A percentile compares a stretch with the other conserved stretches of the same genome.
Evolutionary conservation across 2,888 invertebrate genomes (phyloP).

Genomic region (Drosophila neotestacea): DNA sequence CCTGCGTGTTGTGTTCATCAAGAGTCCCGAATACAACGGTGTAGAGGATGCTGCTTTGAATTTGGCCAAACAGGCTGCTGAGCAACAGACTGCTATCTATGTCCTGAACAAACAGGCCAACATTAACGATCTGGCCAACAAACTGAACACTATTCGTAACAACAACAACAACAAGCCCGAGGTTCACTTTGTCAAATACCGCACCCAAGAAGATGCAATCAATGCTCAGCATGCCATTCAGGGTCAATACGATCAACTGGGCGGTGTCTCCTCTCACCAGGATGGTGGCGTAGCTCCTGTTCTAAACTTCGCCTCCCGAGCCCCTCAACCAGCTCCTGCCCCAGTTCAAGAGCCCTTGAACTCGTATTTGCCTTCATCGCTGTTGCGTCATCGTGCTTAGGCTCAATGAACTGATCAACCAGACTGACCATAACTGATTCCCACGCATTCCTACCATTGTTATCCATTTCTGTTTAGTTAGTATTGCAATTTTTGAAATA

Average conservation of each 20-base stretch:
- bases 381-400: constrained; percentile 70
- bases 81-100: constrained; percentile 82
- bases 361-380: constrained; percentile 73
- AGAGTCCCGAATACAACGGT: constrained; percentile 82
- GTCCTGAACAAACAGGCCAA: constrained; percentile 82
- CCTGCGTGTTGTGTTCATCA: constrained; percentile 84
- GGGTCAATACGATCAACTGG: constrained; percentile 78
- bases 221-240: constrained; percentile 82
- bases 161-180: constrained; percentile 77
- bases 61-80: constrained; percentile 74
- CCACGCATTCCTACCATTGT: constrained; percentile 55
- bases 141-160: constrained; percentile 69
- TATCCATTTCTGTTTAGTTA: constrained; percentile 45
- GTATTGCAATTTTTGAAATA: constrained; percentile 49
- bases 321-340: constrained; percentile 44
- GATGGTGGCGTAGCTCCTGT: constrained; percentile 81
- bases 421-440: constrained; percentile 40
- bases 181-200: constrained; percentile 83
- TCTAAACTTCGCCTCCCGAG: constrained; percentile 76
- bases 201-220: constrained; percentile 80
- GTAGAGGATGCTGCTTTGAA: constrained; percentile 77
- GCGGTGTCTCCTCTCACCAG: constrained; percentile 66
- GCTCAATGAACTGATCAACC: constrained; percentile 23
- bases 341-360: constrained; percentile 49
- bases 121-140: constrained; percentile 71